phyloP scores from a whole-genome alignment of 2,113 vertebrate species.

The Ceyx cyanopectus region DNA sequence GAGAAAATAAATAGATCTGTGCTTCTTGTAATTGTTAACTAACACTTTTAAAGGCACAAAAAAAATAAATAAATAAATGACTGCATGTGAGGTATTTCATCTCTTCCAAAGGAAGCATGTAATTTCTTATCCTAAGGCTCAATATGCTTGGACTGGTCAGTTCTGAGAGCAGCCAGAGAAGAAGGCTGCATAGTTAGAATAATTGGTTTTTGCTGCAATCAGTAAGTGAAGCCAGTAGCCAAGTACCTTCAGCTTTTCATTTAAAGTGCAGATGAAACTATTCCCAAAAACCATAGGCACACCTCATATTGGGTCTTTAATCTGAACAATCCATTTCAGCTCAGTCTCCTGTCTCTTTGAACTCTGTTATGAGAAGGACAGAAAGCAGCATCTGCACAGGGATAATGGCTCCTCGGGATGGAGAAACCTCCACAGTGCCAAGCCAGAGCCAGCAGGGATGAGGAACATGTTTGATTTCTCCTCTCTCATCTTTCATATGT shows the following conservation, averaged over 20 bases:
- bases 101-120: not conserved
- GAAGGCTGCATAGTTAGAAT: not conserved
- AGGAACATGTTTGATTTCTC: not conserved
- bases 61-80: not conserved
- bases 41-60: not conserved
- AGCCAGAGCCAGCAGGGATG: not conserved
- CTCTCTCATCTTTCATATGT: not conserved
- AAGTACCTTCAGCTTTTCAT: not conserved
- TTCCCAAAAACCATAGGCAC: not conserved
- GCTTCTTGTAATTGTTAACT: not conserved
- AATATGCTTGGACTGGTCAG: not conserved
- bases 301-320: not conserved
- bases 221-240: rapidly evolving
- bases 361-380: not conserved
- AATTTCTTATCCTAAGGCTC: not conserved
- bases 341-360: not conserved
- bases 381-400: rapidly evolving
- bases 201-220: constrained; percentile 12
- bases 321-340: not conserved
- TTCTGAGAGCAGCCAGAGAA: not conserved
- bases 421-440: rapidly evolving
- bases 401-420: not conserved
- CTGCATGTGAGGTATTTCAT: not conserved
- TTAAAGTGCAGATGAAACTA: not conserved
- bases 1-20: not conserved